These are phyloP conservation scores for Thymelicus lineola DNA, from an alignment of 2,888 invertebrate species.

Conservation along the genomic window DNA sequence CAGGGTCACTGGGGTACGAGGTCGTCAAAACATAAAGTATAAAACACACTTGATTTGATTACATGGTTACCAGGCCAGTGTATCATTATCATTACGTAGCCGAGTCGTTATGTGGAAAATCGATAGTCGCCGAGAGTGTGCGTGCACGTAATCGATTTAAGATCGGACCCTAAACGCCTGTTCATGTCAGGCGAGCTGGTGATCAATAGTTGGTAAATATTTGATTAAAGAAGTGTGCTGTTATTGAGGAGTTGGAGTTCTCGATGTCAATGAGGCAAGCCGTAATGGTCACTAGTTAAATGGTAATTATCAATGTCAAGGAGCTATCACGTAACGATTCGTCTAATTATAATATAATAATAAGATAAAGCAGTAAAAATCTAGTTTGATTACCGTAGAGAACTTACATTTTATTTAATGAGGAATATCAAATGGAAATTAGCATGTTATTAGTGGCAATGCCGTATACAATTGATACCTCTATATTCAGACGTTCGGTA, in stretches of 20 bases:
- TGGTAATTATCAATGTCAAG: too few species aligned
- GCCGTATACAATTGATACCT: too few species aligned
- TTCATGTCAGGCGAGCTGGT: conserved; percentile 19
- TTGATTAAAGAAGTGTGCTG: conserved; percentile 1
- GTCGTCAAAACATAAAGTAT: neutral
- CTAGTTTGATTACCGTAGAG: too few species aligned
- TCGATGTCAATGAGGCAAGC: neutral
- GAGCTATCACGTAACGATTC: too few species aligned
- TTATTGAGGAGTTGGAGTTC: neutral
- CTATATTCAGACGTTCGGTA: too few species aligned
- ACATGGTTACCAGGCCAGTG: neutral
- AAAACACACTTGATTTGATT: conserved; percentile 1
- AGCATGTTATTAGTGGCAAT: too few species aligned
- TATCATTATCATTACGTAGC: neutral
- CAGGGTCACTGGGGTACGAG: too few species aligned
- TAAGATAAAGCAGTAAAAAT: too few species aligned
- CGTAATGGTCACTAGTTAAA: too few species aligned
- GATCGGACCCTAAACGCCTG: conserved; percentile 37
- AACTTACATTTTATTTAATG: too few species aligned
- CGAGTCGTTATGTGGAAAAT: conserved; percentile 29
- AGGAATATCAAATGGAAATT: too few species aligned
- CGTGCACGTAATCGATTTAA: conserved; percentile 44
- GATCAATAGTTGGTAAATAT: conserved; percentile 26
- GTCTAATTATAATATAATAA: too few species aligned
- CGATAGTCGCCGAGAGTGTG: conserved; percentile 40